phyloP scores from a whole-genome alignment of 2,113 vertebrate genomes.

The Phalacrocorax aristotelis region DNA sequence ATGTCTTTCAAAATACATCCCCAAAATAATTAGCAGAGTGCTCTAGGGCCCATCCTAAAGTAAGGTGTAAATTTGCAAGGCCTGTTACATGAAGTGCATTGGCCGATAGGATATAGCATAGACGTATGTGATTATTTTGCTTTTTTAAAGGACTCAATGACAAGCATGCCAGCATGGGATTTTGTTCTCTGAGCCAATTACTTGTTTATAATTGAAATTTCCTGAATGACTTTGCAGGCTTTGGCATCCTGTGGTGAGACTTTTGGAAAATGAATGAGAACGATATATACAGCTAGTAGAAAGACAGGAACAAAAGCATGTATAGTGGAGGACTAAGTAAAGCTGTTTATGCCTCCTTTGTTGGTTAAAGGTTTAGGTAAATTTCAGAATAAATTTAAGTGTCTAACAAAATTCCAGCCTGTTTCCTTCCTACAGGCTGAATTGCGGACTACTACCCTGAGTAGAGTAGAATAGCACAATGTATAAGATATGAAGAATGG shows the following conservation, averaged over 20 bases:
- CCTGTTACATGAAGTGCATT: background rate
- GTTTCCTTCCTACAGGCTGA: background rate
- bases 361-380: background rate
- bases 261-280: background rate
- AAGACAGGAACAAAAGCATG: background rate
- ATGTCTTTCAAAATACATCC: background rate
- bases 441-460: background rate
- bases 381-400: background rate
- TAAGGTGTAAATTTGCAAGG: background rate
- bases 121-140: background rate
- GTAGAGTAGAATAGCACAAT: background rate
- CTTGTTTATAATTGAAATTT: conserved; percentile 8
- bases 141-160: background rate
- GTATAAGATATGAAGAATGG: background rate
- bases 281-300: background rate
- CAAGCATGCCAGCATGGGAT: background rate
- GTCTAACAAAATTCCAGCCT: background rate
- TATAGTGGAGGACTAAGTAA: background rate
- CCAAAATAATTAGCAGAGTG: background rate
- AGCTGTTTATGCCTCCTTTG: background rate
- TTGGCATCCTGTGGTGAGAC: background rate
- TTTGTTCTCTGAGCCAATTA: background rate
- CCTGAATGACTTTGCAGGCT: background rate
- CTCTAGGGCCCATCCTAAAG: background rate
- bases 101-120: background rate